A percentile compares a stretch with the other conserved stretches of the same genome.
Conservation (phyloP, 2,797 vertebrate species). For the Apodemus agrarius region DNA sequence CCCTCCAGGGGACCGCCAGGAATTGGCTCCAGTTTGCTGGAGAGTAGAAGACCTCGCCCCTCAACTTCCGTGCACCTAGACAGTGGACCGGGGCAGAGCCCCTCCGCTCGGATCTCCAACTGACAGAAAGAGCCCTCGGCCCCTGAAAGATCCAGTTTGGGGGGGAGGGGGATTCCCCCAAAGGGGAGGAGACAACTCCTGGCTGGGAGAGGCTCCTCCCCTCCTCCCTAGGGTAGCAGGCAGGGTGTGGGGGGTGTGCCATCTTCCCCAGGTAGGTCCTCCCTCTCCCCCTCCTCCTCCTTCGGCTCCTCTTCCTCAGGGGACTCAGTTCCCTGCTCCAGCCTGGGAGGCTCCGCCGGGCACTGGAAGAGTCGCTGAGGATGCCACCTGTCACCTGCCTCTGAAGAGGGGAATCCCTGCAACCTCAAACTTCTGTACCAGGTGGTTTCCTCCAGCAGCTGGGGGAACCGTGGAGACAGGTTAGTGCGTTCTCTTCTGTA, state of each 20-base stretch:
- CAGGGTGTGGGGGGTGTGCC: conserved; percentile 77
- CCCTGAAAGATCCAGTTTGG: conserved; percentile 57
- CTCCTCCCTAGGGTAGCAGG: conserved; percentile 70
- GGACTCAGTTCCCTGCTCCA: conserved; percentile 66
- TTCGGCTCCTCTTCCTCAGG: conserved; percentile 18
- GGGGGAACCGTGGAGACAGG: conserved; percentile 70
- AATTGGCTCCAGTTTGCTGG: not conserved
- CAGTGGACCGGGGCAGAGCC: conserved; percentile 70
- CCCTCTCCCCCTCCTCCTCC: conserved; percentile 69
- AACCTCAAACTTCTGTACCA: conserved; percentile 63
- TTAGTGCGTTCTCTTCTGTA: conserved; percentile 63
- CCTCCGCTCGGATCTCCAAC: conserved; percentile 48
- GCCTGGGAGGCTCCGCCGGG: conserved; percentile 80
- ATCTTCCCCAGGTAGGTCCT: conserved; percentile 81
- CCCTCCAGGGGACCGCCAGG: conserved; percentile 24
- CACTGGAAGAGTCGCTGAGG: conserved; percentile 73
- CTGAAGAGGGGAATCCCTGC: conserved; percentile 84
- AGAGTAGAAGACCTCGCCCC: not conserved
- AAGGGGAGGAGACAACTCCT: conserved; percentile 81
- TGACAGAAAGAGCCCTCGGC: conserved; percentile 38
- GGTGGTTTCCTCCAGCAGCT: conserved; percentile 62
- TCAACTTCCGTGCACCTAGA: conserved; percentile 60
- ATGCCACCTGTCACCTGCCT: conserved; percentile 82
- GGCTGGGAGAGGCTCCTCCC: conserved; percentile 80
- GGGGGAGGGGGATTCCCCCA: conserved; percentile 76